phyloP scores from a whole-genome alignment of 2,888 invertebrate genomes.

The Synanthedon vespiformis region DNA sequence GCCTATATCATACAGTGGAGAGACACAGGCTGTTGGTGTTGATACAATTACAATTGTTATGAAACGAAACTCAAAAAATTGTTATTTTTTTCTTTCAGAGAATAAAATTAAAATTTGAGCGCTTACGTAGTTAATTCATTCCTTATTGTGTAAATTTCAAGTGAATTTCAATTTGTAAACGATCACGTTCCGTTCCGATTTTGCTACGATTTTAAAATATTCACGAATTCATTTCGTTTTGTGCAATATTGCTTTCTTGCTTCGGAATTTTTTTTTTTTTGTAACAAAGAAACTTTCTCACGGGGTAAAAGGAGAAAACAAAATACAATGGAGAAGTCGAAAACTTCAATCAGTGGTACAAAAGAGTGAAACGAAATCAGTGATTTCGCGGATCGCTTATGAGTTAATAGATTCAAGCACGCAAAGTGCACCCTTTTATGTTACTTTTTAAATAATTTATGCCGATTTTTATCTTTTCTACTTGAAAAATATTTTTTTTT shows the following conservation, averaged over 20 bases:
- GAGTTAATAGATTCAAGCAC: conserved; percentile 41
- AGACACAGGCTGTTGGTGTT: too few relatives aligned
- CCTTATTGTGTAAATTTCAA: neutral
- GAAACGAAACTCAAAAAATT: too few relatives aligned
- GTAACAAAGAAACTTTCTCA: neutral
- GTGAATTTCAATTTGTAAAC: neutral
- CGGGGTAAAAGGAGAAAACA: neutral
- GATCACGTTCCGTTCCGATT: neutral
- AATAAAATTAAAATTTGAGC: too few relatives aligned
- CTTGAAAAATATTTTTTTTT: too few relatives aligned
- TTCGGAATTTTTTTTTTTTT: too few relatives aligned
- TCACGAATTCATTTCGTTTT: neutral
- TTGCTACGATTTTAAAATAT: neutral
- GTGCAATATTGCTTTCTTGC: neutral
- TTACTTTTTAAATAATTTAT: neutral
- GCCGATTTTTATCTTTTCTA: too few relatives aligned
- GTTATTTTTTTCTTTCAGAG: too few relatives aligned
- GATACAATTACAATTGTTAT: too few relatives aligned
- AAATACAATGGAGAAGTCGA: conserved; percentile 4
- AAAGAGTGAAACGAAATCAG: conserved; percentile 34
- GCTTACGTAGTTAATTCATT: too few relatives aligned
- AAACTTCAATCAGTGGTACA: conserved; percentile 28
- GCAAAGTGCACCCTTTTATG: conserved; percentile 23
- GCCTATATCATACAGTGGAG: too few relatives aligned
- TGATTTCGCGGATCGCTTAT: conserved; percentile 35